These are phyloP conservation scores for Okapia johnstoni DNA, from an alignment of 2,113 vertebrate genomes.

Conservation along the genomic window DNA sequence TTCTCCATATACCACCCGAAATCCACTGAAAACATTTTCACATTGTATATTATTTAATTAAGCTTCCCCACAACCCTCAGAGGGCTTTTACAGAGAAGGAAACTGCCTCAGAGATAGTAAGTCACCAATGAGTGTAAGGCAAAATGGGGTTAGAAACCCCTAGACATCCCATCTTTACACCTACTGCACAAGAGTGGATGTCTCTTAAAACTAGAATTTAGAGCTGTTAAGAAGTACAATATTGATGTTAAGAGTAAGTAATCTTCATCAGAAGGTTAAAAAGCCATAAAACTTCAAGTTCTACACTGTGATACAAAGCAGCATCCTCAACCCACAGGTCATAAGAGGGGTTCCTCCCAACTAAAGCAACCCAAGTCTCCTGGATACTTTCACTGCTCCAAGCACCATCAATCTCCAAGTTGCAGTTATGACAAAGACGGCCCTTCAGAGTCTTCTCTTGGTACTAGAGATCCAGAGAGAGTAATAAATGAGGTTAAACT, in stretches of 20 bases:
- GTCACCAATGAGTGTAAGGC: background rate
- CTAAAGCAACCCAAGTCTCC: background rate
- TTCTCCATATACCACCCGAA: background rate
- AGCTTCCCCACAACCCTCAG: background rate
- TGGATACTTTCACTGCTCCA: background rate
- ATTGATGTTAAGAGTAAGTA: background rate
- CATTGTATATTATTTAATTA: background rate
- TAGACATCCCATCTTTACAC: background rate
- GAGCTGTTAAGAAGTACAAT: background rate
- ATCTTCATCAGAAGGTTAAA: background rate
- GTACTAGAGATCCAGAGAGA: background rate
- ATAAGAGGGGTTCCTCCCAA: background rate
- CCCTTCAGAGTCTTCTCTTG: background rate
- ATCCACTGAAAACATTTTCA: background rate
- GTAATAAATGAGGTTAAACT: background rate
- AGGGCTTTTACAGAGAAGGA: background rate
- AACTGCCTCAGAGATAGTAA: background rate
- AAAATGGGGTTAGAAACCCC: background rate
- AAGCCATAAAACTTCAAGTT: background rate
- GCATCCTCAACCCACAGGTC: background rate
- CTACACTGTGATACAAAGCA: background rate
- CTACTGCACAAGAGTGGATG: background rate
- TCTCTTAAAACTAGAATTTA: background rate
- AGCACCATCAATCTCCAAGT: background rate
- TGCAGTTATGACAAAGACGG: background rate